phyloP scores from a whole-genome alignment of 2,113 vertebrate species.

The Nematolebias whitei region DNA sequence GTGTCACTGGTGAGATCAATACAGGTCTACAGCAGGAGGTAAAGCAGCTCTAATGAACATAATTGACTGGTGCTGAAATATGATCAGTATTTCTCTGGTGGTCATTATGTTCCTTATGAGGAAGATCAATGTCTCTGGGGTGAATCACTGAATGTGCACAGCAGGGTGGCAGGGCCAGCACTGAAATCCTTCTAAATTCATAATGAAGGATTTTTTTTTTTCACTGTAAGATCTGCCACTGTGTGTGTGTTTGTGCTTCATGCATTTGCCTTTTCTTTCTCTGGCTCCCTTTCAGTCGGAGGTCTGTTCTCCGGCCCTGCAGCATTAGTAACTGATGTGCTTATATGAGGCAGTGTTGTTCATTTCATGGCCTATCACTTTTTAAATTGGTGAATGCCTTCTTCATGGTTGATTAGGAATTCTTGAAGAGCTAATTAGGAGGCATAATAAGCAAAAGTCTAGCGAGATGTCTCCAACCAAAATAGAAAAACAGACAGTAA shows the following conservation, averaged over 20 bases:
- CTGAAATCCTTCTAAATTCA: conserved; percentile 77
- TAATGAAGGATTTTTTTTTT: conserved; percentile 75
- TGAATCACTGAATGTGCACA: conserved; percentile 68
- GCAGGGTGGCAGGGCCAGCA: conserved; percentile 57
- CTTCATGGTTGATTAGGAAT: conserved; percentile 82
- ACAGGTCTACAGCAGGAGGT: conserved; percentile 67
- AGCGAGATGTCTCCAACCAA: conserved; percentile 66
- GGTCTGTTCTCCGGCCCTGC: conserved; percentile 49
- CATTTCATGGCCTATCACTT: conserved; percentile 83
- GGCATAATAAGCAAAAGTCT: conserved; percentile 78
- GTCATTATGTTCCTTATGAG: conserved; percentile 79
- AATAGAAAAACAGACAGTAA: conserved; percentile 62
- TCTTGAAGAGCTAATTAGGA: conserved; percentile 81
- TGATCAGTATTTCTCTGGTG: conserved; percentile 78
- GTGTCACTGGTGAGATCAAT: conserved; percentile 74
- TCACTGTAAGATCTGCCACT: conserved; percentile 57
- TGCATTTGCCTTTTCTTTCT: no score
- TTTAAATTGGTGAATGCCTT: conserved; percentile 82
- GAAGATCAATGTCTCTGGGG: conserved; percentile 79
- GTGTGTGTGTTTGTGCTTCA: conserved; percentile 12
- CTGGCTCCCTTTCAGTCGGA: conserved; percentile 42
- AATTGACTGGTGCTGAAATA: conserved; percentile 78
- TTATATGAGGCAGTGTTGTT: conserved; percentile 69
- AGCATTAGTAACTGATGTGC: conserved; percentile 72
- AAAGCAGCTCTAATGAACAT: conserved; percentile 76